Percentiles rank a stretch among this genome's conserved stretches.
phyloP scores from a whole-genome alignment of 2,113 vertebrate species.

The Fukomys damarensis region DNA sequence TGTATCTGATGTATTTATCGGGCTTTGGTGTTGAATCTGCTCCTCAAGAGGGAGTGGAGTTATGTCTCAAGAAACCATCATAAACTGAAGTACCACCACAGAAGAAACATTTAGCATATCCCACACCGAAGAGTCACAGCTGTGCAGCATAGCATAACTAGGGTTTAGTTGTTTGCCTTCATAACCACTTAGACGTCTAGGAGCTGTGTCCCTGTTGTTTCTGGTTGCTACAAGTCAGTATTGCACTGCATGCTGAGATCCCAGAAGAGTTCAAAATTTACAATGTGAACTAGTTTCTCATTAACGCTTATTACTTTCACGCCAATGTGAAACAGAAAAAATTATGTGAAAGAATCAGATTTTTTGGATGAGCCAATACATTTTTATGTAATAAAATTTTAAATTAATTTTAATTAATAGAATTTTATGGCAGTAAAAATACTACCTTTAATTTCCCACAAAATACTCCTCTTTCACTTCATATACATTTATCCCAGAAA shows the following conservation, averaged over 20 bases:
- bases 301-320: neutral
- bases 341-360: neutral
- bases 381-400: too few species aligned
- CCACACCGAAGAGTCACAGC: neutral
- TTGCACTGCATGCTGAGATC: neutral
- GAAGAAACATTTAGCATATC: neutral
- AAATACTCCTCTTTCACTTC: too few species aligned
- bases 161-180: too few species aligned
- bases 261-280: neutral
- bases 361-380: neutral
- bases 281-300: neutral
- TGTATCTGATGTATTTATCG: neutral
- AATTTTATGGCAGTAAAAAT: too few species aligned
- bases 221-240: too few species aligned
- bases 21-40: neutral
- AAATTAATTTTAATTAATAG: too few species aligned
- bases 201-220: rapidly evolving
- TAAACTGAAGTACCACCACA: neutral
- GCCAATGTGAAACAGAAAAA: neutral
- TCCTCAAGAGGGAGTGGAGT: neutral
- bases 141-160: neutral
- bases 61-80: neutral
- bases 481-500: too few species aligned
- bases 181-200: too few species aligned
- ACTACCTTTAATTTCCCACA: too few species aligned